Conservation (phyloP, 2,113 vertebrate genomes). For the Malaclemys terrapin region DNA sequence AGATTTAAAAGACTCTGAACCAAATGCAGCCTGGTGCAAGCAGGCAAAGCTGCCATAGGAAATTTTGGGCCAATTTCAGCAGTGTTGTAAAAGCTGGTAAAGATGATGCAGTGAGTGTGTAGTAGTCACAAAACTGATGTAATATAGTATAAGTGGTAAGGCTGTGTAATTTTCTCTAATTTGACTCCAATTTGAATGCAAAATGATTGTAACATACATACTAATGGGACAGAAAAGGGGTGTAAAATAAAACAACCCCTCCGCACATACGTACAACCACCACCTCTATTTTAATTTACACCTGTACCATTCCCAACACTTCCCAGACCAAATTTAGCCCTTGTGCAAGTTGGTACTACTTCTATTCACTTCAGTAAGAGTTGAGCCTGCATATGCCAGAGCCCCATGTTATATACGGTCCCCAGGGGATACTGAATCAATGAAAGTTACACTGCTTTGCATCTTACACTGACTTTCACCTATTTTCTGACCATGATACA, state of each 20-base stretch:
- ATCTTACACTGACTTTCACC: neutral
- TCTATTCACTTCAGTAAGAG: neutral
- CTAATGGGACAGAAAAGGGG: neutral
- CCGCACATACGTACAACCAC: neutral
- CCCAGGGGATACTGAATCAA: neutral
- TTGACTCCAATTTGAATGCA: neutral
- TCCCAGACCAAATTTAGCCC: neutral
- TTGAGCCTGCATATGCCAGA: neutral
- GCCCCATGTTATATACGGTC: too few species aligned
- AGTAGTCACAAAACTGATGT: neutral
- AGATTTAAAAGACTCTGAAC: conserved; percentile 5
- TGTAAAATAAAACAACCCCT: neutral
- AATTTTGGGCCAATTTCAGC: conserved; percentile 3
- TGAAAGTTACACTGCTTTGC: neutral
- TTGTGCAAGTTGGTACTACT: neutral
- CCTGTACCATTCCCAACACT: neutral
- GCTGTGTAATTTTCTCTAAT: neutral
- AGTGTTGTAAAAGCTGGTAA: neutral
- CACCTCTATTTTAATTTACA: neutral
- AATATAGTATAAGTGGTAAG: neutral
- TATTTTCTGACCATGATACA: neutral
- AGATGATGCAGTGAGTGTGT: neutral
- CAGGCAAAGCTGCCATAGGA: neutral
- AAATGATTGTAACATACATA: neutral
- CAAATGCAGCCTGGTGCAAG: neutral